Conservation (phyloP, 1,140 invertebrate species). For the Zaprionus capensis region DNA sequence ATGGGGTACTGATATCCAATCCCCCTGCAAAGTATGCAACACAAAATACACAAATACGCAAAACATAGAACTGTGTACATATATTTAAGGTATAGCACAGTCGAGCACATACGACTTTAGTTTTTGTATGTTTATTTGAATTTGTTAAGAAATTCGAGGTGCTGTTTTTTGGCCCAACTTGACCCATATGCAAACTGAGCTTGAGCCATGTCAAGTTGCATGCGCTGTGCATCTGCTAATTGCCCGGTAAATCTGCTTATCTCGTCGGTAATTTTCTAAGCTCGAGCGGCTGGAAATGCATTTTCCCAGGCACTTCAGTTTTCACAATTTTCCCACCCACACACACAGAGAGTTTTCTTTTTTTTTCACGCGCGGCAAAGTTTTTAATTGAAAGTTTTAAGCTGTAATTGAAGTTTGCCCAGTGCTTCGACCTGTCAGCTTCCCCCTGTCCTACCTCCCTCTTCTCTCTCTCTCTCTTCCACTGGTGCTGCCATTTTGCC, state of each 20-base stretch:
- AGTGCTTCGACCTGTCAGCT: constrained; percentile 56
- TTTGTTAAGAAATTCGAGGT: neutral
- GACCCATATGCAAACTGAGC: constrained; percentile 7
- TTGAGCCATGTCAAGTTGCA: constrained; percentile 5
- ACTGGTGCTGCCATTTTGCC: constrained; percentile 54
- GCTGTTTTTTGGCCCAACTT: constrained; percentile 2
- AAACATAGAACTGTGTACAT: too few relatives aligned
- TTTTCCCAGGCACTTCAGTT: constrained; percentile 34
- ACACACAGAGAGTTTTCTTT: constrained; percentile 1
- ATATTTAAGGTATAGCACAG: too few relatives aligned
- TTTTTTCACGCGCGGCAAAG: constrained; percentile 63
- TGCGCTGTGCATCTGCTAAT: constrained; percentile 25
- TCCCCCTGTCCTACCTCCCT: neutral
- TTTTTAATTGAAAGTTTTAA: constrained; percentile 74
- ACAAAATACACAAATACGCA: too few relatives aligned
- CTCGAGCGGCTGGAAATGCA: constrained; percentile 42
- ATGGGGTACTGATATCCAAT: too few relatives aligned
- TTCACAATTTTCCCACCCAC: constrained; percentile 21
- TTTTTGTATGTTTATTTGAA: neutral
- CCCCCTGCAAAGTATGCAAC: too few relatives aligned
- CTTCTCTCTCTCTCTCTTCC: neutral
- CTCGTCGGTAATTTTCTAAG: constrained; percentile 40
- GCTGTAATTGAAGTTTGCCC: constrained; percentile 70
- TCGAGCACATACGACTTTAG: too few relatives aligned
- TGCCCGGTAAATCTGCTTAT: constrained; percentile 43